Evolutionary conservation across 2,888 invertebrate genomes (phyloP), one percentile per base, ranked within the genome.

Genomic region (Drosophila koepferae): DNA sequence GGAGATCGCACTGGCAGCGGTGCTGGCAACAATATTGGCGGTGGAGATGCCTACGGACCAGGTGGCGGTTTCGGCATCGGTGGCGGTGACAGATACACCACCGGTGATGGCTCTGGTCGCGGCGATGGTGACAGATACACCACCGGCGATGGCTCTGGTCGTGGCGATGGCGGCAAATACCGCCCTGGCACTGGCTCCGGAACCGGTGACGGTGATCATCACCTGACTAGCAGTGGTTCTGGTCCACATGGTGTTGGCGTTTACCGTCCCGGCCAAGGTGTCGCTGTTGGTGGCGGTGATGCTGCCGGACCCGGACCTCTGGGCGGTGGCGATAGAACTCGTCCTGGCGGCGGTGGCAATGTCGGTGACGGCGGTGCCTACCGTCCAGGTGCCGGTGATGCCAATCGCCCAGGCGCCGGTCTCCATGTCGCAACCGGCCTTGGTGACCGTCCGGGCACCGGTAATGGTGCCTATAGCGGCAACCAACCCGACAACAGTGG

Each of bases 1-100:
- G 84, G 86, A 20, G 76, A 74, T 69, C 72, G 89, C 56, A 79
- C 77, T 65, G 75, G 77, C 49, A 72, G 18, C 49, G 83, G 83
- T 51, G 73, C 61, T 56, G 82, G 82, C 54, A 61, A 43, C n/a
- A 71, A 68, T 10, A n/a, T 60, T 49, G 82, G 86, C n/a, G 48
- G 54, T 31, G 86, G 86, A 16, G 69, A 65, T 55, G 74, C 71
- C 58, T 55, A 61, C 9, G 63, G 69, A 36, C 63, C 63, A 10
- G 82, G 86, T 38, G 72, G 40, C 40, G 71, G 74, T 63, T 59
- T 58, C 48, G 80, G 86, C 16, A 28, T 12, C n/a, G 76, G 76
- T 51, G 58, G 31, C 9, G 76, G 76, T 23, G 63, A 58, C 23
- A 49, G 51, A 14, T 64, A 74, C 40, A 34, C 40, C 28, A 12